A percentile compares a stretch with the other conserved stretches of the same genome.
phyloP scores from a whole-genome alignment of 2,797 vertebrate genomes.

The Carcharodon carcharias region DNA sequence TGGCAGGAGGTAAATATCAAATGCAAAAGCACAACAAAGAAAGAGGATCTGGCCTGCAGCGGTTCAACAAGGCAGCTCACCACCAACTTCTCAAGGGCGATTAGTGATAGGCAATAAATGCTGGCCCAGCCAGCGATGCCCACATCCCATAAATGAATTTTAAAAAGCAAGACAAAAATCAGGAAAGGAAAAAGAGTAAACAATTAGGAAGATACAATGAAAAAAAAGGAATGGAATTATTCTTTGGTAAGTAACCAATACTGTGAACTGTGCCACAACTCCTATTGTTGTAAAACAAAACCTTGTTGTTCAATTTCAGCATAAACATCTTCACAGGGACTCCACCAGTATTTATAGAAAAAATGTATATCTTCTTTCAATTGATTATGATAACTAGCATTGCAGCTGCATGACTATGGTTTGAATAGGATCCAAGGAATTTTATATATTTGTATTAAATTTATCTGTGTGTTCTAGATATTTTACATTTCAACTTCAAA shows the following conservation, averaged over 20 bases:
- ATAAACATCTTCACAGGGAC: neutral
- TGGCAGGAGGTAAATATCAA: neutral
- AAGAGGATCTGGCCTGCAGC: neutral
- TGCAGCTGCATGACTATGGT: neutral
- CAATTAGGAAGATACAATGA: neutral
- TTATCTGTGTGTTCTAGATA: neutral
- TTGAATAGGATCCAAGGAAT: neutral
- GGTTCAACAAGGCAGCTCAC: too few species aligned
- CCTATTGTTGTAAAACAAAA: neutral
- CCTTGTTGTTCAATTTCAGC: neutral
- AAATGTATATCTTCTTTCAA: neutral
- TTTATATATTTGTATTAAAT: neutral
- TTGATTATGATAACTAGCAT: neutral
- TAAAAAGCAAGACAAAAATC: neutral
- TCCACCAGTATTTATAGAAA: neutral
- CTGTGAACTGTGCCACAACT: neutral
- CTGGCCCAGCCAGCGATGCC: too few species aligned
- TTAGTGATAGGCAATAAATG: too few species aligned
- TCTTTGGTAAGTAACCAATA: neutral
- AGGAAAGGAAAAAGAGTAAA: neutral
- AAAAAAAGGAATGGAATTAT: neutral
- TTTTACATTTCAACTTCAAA: neutral
- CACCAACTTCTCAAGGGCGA: too few species aligned
- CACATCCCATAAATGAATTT: too few species aligned
- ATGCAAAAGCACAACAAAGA: neutral